Evolutionary conservation across 2,888 invertebrate genomes (phyloP).

Genomic region (Lepidochitona cinerea): DNA sequence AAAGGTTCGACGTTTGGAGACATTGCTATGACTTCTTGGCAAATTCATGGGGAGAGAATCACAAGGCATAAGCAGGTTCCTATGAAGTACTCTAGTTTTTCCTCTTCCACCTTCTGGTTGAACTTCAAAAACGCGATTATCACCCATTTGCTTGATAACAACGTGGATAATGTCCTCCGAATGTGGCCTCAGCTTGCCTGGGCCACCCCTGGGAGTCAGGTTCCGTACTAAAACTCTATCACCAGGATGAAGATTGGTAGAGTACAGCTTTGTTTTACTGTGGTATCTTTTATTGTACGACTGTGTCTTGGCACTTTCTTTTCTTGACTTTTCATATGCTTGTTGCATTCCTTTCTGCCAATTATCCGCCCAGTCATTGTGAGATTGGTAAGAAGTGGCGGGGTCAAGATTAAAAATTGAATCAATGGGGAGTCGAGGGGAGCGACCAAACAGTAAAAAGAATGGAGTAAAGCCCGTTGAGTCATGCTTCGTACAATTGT

Average conservation of each 20-base stretch:
- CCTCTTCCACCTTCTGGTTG: slow-evolving; percentile 5
- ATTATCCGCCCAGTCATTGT: neutral
- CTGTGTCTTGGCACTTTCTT: neutral
- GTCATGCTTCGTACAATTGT: neutral
- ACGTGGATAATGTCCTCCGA: slow-evolving; percentile 14
- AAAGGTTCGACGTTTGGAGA: no score
- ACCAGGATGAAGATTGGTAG: slow-evolving; percentile 1
- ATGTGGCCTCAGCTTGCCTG: slow-evolving; percentile 5
- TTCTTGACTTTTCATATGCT: slow-evolving; percentile 5
- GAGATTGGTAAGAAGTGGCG: no score
- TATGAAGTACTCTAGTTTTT: slow-evolving; percentile 1
- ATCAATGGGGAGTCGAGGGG: slow-evolving; percentile 5
- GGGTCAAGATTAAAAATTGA: neutral
- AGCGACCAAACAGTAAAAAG: neutral
- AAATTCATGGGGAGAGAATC: neutral
- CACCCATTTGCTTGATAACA: slow-evolving; percentile 2
- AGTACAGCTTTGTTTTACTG: neutral
- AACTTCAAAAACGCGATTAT: slow-evolving; percentile 19
- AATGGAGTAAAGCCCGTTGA: neutral
- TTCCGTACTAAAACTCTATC: slow-evolving; percentile 9
- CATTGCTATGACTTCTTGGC: no score
- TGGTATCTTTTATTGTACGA: slow-evolving; percentile 6
- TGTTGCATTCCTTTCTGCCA: neutral
- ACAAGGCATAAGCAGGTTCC: slow-evolving; percentile 13
- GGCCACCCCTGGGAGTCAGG: slow-evolving; percentile 4